These are phyloP conservation scores for Hippocampus abdominalis DNA, from an alignment of 2,113 vertebrate genomes.

Conservation along the genomic window DNA sequence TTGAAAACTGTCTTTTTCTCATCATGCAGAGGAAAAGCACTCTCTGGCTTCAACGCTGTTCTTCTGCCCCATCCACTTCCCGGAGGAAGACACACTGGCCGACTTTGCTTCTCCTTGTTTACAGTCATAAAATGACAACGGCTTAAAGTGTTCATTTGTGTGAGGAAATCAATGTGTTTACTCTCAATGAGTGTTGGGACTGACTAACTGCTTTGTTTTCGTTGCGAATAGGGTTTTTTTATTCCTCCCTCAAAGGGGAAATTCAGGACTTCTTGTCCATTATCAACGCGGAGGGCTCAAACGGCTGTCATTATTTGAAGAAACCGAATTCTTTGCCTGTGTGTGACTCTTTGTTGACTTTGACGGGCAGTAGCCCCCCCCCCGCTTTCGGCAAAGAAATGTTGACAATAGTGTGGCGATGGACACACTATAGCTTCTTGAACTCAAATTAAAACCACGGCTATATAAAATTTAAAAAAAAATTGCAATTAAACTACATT, in stretches of 20 bases:
- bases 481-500: no score
- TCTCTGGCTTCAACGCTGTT: conserved; percentile 1
- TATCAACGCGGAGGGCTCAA: conserved; percentile 29
- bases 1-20: conserved; percentile 44
- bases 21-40: conserved; percentile 17
- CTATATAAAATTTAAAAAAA: not conserved
- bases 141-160: not conserved
- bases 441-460: not conserved
- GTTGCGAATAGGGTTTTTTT: not conserved
- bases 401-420: not conserved
- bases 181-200: not conserved
- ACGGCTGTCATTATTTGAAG: conserved; percentile 27
- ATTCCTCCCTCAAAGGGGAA: not conserved
- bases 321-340: conserved; percentile 16
- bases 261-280: not conserved
- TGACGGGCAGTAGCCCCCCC: not conserved
- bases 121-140: conserved; percentile 26
- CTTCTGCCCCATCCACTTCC: conserved; percentile 26
- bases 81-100: conserved; percentile 54
- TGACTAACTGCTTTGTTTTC: not conserved
- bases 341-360: conserved; percentile 6
- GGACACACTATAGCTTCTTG: not conserved
- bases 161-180: not conserved
- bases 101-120: conserved; percentile 48
- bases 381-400: not conserved